Percentiles rank a stretch among this genome's conserved stretches.
Conservation (phyloP, 2,888 invertebrate species). For the Leucophenga maculata region DNA sequence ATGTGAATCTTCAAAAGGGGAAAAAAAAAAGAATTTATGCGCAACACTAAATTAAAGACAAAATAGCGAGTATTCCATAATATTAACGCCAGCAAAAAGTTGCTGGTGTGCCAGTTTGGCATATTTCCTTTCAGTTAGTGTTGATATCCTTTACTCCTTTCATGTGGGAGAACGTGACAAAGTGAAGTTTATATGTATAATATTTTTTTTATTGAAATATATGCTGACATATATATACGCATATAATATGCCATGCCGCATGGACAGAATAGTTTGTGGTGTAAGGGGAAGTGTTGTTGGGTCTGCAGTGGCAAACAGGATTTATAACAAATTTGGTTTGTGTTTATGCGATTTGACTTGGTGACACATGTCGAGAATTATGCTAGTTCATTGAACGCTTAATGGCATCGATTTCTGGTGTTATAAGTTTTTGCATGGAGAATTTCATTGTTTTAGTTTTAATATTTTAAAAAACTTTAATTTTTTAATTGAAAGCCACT, state of each 20-base stretch:
- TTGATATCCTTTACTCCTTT: constrained; percentile 12
- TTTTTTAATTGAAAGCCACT: background rate
- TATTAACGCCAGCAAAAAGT: background rate
- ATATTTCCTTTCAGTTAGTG: constrained; percentile 11
- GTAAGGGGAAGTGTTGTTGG: background rate
- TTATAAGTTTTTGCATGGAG: background rate
- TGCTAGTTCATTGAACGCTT: constrained; percentile 38
- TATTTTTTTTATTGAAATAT: constrained; percentile 27
- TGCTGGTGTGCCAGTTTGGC: background rate
- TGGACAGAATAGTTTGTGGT: background rate
- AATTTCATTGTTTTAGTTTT: background rate
- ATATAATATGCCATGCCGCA: constrained; percentile 38
- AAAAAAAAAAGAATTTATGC: background rate
- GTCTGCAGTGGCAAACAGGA: constrained; percentile 36
- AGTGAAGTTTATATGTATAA: constrained; percentile 35
- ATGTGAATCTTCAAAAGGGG: too few species aligned
- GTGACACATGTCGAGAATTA: constrained; percentile 13
- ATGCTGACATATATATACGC: constrained; percentile 15
- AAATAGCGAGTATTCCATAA: background rate
- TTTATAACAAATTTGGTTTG: constrained; percentile 37
- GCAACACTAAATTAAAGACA: constrained; percentile 18
- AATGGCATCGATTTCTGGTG: constrained; percentile 19
- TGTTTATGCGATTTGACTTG: constrained; percentile 26
- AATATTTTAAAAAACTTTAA: background rate
- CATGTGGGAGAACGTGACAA: constrained; percentile 43